Evolutionary conservation across 2,888 invertebrate species (phyloP).

Genomic region (Teleiodes luculella): DNA sequence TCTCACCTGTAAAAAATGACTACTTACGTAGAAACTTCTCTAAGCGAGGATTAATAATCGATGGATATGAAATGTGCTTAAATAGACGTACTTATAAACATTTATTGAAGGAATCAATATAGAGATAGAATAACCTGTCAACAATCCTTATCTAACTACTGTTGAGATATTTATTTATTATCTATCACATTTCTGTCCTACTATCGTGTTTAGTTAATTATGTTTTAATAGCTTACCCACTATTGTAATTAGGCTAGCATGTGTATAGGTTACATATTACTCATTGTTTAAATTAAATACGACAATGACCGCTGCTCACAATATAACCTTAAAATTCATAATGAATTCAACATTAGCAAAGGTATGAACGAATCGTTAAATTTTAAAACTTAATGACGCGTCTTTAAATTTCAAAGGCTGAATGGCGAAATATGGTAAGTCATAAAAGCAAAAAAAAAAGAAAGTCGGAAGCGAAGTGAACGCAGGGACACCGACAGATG

Average conservation of each 20-base stretch:
- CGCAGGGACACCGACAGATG: constrained; percentile 40
- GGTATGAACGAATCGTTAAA: not conserved
- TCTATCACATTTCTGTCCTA: not conserved
- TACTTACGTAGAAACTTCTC: too few species aligned
- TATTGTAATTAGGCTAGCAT: constrained; percentile 1
- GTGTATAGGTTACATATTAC: constrained; percentile 6
- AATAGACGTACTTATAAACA: too few species aligned
- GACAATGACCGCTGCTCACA: not conserved
- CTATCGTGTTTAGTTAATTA: not conserved
- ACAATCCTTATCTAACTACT: too few species aligned
- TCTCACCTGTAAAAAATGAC: too few species aligned
- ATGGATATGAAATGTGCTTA: too few species aligned
- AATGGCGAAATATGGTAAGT: not conserved
- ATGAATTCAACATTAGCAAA: not conserved
- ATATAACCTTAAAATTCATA: not conserved
- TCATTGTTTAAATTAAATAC: constrained; percentile 14
- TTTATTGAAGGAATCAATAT: too few species aligned
- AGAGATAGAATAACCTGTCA: too few species aligned
- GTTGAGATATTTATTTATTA: not conserved
- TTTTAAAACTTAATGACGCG: not conserved
- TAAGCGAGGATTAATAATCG: too few species aligned
- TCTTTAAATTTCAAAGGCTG: not conserved
- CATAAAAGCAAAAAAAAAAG: constrained; percentile 8
- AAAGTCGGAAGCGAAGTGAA: constrained; percentile 47
- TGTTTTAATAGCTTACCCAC: constrained; percentile 2